Base-by-base conservation (phyloP, 2,888 invertebrate genomes). In the Drosophila eohydei region DNA sequence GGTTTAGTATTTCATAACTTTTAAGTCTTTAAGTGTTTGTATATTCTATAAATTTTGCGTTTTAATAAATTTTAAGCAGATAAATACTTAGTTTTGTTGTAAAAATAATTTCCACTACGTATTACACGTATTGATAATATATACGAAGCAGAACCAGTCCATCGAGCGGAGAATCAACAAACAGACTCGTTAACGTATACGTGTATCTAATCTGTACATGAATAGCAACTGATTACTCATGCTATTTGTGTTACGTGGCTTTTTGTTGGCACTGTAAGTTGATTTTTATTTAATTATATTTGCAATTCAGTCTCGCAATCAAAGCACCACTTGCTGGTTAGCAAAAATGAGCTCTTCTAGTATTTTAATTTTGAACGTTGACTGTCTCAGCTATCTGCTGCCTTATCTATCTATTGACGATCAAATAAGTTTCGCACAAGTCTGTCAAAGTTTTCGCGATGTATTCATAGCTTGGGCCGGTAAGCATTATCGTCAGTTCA, bases 391-490 rank as follows among this genome's bases (percentile, higher is more conserved):
- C n/a, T 51, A 81, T 65, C 41, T 84, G 32, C 34, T 84, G 0
- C 38, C 46, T 2, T 57, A 64, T 56, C 34, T 84, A 6, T 3
- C 69, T 2, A 0, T 14, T 4, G 55, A 58, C 2, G 88, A 84
- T 36, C 60, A 58, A 12, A 64, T 66, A 26, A 50, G 16, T 16
- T 84, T 84, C 30, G 70, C 80, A 0, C 82, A 84, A 62, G 70
- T 69, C 14, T 83, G 88, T 14, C 44, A 36, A 0, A 59, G 76
- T 28, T 87, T 89, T 69, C 89, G 85, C 3, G 54, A 72, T 12
- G n/a, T 87, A 5, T 76, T 72, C 8, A 50, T 72, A 5, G 26
- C 28, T 6, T 28, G 50, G 3, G 28, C 7, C 21, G 43, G 52
- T 1, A 51, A 41, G 6, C 58, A 62, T 38, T 72, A 71, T 50